A percentile compares a stretch with the other conserved stretches of the same genome.
Conservation (phyloP, 1,140 invertebrate genomes). For the Nymphalis io region DNA sequence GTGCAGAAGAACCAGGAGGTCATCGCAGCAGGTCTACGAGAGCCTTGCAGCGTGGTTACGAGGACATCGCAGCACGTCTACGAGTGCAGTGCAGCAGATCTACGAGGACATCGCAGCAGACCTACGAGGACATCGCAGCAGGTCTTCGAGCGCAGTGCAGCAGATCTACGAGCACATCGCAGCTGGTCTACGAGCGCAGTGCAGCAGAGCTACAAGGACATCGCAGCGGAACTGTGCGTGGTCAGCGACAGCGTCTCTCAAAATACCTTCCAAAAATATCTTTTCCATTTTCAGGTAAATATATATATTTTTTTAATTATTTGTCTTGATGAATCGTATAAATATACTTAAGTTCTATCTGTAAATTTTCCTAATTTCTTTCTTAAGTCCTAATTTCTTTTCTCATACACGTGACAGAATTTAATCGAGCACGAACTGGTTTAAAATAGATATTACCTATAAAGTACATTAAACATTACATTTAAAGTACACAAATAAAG, state of each 20-base stretch:
- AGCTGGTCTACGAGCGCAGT: background rate
- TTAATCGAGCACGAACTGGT: no score
- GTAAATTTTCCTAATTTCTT: no score
- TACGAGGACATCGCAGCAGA: background rate
- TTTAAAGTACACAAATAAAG: no score
- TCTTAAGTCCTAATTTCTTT: no score
- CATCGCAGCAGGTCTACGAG: background rate
- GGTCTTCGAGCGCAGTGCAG: background rate
- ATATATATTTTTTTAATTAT: background rate
- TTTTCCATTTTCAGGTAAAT: constrained; percentile 10
- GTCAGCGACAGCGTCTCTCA: background rate
- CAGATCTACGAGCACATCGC: background rate
- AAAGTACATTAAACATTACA: no score
- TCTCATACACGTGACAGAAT: no score
- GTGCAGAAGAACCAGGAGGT: background rate
- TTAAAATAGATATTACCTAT: no score
- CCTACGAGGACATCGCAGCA: background rate
- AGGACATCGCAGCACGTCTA: background rate
- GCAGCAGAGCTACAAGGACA: background rate
- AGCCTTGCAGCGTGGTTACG: background rate
- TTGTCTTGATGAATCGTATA: no score
- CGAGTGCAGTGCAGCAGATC: background rate
- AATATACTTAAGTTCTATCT: no score
- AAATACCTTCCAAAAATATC: background rate
- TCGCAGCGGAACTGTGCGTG: background rate